phyloP scores from a whole-genome alignment of 1,140 invertebrate genomes.

The Drosophila melanogaster region Release_6_plus_ISO1_MT NC_004354.4:459501-460000 shows the following conservation, averaged over 20 bases:
- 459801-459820: conserved; percentile 43
- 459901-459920: conserved; percentile 76
- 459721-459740: conserved; percentile 71
- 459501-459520: conserved; percentile 19
- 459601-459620: conserved; percentile 35
- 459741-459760: conserved; percentile 10
- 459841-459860: conserved; percentile 34
- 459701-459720: conserved; percentile 83
- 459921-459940: conserved; percentile 9
- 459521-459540: conserved; percentile 43
- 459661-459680: conserved; percentile 28
- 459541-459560: conserved; percentile 56
- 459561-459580: conserved; percentile 38
- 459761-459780: conserved; percentile 52
- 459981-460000: conserved; percentile 12
- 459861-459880: background rate
- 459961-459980: conserved; percentile 14
- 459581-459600: conserved; percentile 19
- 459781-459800: conserved; percentile 57
- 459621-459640: conserved; percentile 66
- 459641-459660: background rate
- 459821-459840: conserved; percentile 48
- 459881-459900: conserved; percentile 43
- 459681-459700: conserved; percentile 81
- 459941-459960: conserved; percentile 1